These are phyloP conservation scores for Timandra comae DNA, from an alignment of 2,888 invertebrate genomes.

Conservation along the genomic window DNA sequence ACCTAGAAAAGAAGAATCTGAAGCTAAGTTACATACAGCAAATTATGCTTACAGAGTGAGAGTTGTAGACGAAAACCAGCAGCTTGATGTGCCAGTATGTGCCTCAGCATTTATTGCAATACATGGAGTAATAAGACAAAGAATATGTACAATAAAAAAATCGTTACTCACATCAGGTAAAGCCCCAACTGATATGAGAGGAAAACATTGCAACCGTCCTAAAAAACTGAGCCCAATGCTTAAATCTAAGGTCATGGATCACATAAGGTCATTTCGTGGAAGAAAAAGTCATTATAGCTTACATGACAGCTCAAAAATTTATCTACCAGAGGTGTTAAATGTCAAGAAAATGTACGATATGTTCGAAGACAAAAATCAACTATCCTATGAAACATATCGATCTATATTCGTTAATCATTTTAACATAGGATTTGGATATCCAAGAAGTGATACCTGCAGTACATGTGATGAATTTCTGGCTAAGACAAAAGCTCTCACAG, in stretches of 20 bases:
- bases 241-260: constrained; percentile 15
- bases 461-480: too few species aligned
- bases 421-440: too few species aligned
- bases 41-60: constrained; percentile 10
- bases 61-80: constrained; percentile 7
- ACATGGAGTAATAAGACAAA: constrained; percentile 10
- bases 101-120: constrained; percentile 8
- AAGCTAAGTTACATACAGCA: constrained; percentile 13
- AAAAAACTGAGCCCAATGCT: constrained; percentile 6
- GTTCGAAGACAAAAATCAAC: too few species aligned
- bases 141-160: constrained; percentile 9
- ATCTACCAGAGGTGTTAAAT: too few species aligned
- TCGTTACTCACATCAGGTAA: constrained; percentile 7
- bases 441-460: too few species aligned
- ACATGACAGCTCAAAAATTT: too few species aligned
- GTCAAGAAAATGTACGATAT: too few species aligned
- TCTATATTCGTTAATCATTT: too few species aligned
- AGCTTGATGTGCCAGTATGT: constrained; percentile 6
- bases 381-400: too few species aligned
- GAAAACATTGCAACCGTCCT: constrained; percentile 2
- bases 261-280: constrained; percentile 23
- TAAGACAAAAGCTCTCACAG: too few species aligned
- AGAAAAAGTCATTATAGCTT: constrained; percentile 21
- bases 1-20: constrained; percentile 10
- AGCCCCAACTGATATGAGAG: constrained; percentile 4